These are phyloP conservation scores for Gobionotothen gibberifrons DNA, from an alignment of 2,797 vertebrate species.

Conservation along the genomic window DNA sequence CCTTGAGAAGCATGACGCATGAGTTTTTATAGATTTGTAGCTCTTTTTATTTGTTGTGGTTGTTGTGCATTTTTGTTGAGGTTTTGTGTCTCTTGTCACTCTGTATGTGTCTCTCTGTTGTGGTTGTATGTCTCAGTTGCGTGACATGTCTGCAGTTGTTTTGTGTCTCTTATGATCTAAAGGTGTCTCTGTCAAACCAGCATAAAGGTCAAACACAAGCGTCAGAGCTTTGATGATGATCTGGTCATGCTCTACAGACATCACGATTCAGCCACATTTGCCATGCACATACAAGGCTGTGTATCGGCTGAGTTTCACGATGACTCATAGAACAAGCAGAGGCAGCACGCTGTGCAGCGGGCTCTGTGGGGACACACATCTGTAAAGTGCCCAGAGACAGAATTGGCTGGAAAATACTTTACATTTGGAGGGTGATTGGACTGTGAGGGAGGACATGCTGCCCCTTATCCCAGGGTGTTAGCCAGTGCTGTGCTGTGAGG, in stretches of 20 bases:
- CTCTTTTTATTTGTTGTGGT: too few relatives aligned
- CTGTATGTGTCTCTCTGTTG: too few relatives aligned
- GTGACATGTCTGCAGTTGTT: too few relatives aligned
- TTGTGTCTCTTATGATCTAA: too few relatives aligned
- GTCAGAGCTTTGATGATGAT: constrained; percentile 15
- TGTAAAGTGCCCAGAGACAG: constrained; percentile 22
- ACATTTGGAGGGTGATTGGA: constrained; percentile 15
- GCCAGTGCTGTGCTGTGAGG: constrained; percentile 41
- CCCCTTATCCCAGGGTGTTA: constrained; percentile 44
- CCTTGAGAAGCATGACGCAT: too few relatives aligned
- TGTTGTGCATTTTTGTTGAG: too few relatives aligned
- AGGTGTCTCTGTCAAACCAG: background rate
- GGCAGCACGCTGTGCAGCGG: constrained; percentile 22
- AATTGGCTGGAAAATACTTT: constrained; percentile 6
- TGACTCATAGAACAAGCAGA: constrained; percentile 72
- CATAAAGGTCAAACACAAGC: background rate
- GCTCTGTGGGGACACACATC: constrained; percentile 13
- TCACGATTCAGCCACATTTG: background rate
- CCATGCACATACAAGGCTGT: constrained; percentile 53
- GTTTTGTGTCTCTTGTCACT: too few relatives aligned
- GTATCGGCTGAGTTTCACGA: constrained; percentile 21
- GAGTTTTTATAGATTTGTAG: too few relatives aligned
- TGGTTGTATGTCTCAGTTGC: too few relatives aligned
- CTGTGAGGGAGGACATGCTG: constrained; percentile 38
- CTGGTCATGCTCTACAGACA: background rate